A percentile compares a stretch with the other conserved stretches of the same genome.
These are phyloP conservation scores for Drosophila melanica DNA, from an alignment of 1,140 invertebrate genomes.

Conservation along the genomic window DNA sequence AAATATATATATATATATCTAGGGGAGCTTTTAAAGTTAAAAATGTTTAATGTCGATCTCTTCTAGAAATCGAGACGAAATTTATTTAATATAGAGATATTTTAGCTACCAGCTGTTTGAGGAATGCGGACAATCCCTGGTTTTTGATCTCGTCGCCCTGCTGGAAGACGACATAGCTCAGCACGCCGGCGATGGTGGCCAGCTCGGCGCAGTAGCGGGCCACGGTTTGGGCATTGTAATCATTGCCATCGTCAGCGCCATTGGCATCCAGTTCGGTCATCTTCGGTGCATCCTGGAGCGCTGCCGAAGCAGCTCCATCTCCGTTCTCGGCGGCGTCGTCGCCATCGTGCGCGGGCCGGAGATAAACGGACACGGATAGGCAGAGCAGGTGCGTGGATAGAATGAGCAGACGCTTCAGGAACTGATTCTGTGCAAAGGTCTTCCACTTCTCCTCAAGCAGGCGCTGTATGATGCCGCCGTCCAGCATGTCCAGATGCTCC, in stretches of 20 bases:
- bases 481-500: constrained; percentile 99
- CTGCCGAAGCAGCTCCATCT: background rate
- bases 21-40: too few relatives aligned
- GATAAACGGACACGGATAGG: constrained; percentile 95
- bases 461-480: constrained; percentile 98
- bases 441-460: constrained; percentile 99
- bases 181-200: constrained; percentile 92
- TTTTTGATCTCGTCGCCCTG: constrained; percentile 97
- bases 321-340: constrained; percentile 38
- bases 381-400: constrained; percentile 94
- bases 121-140: constrained; percentile 94
- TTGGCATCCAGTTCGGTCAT: background rate
- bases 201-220: constrained; percentile 92
- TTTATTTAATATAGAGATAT: too few relatives aligned
- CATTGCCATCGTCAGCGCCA: constrained; percentile 11
- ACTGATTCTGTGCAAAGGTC: constrained; percentile 97
- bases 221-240: constrained; percentile 85
- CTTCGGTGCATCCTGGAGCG: background rate
- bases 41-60: too few relatives aligned
- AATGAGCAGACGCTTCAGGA: constrained; percentile 94
- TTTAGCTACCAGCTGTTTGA: constrained; percentile 94
- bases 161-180: constrained; percentile 95
- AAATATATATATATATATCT: too few relatives aligned
- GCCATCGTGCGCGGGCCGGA: constrained; percentile 89
- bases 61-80: too few relatives aligned